These are phyloP conservation scores for Alouatta caraya DNA, from an alignment of 2,797 vertebrate genomes.

Conservation along the genomic window DNA sequence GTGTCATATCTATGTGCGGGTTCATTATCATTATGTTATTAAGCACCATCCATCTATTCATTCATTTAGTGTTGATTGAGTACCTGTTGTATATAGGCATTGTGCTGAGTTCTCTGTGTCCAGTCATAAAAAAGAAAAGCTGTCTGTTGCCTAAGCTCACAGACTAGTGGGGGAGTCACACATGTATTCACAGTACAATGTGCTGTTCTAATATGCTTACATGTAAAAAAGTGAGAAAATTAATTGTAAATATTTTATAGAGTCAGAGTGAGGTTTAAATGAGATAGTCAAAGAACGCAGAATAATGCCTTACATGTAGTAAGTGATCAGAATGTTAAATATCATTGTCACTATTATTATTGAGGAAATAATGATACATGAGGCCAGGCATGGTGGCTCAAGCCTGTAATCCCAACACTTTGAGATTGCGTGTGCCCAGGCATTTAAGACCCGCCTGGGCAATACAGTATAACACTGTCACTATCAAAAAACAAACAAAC, in stretches of 20 bases:
- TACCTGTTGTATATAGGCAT: background rate
- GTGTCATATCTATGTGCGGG: background rate
- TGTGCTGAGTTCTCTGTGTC: background rate
- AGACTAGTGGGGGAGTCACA: background rate
- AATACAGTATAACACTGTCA: background rate
- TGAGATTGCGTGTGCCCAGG: background rate
- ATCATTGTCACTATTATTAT: background rate
- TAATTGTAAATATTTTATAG: background rate
- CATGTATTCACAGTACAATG: background rate
- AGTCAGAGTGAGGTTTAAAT: background rate
- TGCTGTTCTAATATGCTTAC: background rate
- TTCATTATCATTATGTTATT: background rate
- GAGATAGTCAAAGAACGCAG: background rate
- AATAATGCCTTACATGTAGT: background rate
- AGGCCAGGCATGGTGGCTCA: background rate
- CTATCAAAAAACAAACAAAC: background rate
- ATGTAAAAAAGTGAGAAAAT: background rate
- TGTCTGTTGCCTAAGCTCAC: background rate
- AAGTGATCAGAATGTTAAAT: background rate
- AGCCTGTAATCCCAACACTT: background rate
- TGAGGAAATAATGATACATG: background rate
- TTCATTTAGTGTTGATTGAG: background rate
- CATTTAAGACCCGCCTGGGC: background rate
- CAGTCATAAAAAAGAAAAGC: background rate
- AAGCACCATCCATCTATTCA: background rate